Evolutionary conservation across 2,797 vertebrate species (phyloP).

Genomic region (Glyptemys insculpta): DNA sequence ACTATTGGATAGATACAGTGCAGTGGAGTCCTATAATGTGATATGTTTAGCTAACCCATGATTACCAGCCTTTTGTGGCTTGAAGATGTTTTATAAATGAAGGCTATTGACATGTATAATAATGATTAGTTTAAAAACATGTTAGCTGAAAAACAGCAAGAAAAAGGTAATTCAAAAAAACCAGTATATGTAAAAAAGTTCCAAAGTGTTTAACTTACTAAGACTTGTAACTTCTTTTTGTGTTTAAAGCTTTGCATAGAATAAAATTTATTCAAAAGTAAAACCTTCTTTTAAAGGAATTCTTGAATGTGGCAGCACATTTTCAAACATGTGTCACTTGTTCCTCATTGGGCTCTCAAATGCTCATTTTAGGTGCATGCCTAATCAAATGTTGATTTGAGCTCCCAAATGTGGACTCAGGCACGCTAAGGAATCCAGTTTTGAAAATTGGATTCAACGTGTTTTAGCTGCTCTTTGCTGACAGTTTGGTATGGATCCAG

Average conservation of each 20-base stretch:
- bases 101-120: constrained; percentile 9
- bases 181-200: neutral
- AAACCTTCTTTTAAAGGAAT: neutral
- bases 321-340: neutral
- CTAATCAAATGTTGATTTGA: neutral
- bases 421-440: neutral
- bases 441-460: neutral
- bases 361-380: neutral
- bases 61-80: constrained; percentile 34
- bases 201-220: neutral
- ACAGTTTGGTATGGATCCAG: neutral
- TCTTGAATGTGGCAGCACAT: neutral
- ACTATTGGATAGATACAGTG: constrained; percentile 32
- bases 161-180: neutral
- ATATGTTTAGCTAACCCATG: constrained; percentile 52
- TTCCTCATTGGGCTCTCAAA: neutral
- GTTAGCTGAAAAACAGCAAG: neutral
- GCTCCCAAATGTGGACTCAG: neutral
- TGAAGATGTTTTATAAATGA: constrained; percentile 29
- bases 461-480: neutral
- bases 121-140: neutral
- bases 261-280: neutral
- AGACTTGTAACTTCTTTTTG: neutral
- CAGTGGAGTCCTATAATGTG: constrained; percentile 9
- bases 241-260: neutral